A percentile compares a stretch with the other conserved stretches of the same genome.
phyloP scores from a whole-genome alignment of 2,113 vertebrate species.

The Aegithalos caudatus region DNA sequence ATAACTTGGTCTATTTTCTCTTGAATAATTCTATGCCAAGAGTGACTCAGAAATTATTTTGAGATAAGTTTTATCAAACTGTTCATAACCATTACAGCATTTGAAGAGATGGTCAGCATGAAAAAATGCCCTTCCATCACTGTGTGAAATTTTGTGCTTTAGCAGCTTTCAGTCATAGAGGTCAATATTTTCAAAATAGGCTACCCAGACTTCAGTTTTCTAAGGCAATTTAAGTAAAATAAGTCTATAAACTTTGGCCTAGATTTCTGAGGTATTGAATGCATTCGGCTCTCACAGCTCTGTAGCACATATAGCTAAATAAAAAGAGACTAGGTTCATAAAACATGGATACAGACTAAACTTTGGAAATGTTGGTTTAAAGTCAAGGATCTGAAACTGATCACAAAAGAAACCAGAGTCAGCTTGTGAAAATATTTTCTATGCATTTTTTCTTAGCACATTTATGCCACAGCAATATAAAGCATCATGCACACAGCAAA shows the following conservation, averaged over 20 bases:
- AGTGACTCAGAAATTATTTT: not conserved
- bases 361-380: not conserved
- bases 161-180: not conserved
- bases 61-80: not conserved
- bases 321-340: not conserved
- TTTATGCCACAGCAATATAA: not conserved
- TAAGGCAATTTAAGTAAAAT: not conserved
- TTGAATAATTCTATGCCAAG: not conserved
- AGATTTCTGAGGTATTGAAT: not conserved
- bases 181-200: not conserved
- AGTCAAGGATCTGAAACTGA: not conserved
- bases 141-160: not conserved
- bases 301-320: not conserved
- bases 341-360: not conserved
- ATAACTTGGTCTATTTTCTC: not conserved
- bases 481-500: not conserved
- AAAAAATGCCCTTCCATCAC: not conserved
- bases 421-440: constrained; percentile 23
- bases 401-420: not conserved
- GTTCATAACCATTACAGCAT: not conserved
- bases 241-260: not conserved
- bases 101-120: not conserved
- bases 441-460: constrained; percentile 5
- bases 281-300: not conserved
- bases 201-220: not conserved